These are phyloP conservation scores for Andrena flavipes DNA, from an alignment of 2,888 invertebrate genomes.

Conservation along the genomic window DNA sequence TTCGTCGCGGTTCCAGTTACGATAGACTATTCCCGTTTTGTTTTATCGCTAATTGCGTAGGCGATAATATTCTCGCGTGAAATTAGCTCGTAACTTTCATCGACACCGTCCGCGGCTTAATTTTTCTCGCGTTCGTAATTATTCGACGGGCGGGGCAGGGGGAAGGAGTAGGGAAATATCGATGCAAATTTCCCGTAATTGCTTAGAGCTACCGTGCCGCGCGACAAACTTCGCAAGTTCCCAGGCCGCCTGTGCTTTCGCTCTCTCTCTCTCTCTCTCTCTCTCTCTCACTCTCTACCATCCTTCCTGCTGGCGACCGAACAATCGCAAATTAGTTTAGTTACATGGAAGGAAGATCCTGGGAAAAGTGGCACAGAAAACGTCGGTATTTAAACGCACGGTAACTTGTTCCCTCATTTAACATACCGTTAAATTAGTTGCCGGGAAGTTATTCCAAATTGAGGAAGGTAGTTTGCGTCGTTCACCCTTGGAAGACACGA, in stretches of 20 bases:
- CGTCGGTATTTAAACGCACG: neutral
- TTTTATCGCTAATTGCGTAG: neutral
- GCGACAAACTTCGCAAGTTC: slow-evolving; percentile 48
- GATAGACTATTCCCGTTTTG: neutral
- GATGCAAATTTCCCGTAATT: slow-evolving; percentile 58
- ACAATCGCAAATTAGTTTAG: slow-evolving; percentile 60
- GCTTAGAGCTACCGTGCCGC: slow-evolving; percentile 35
- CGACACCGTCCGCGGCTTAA: slow-evolving; percentile 21
- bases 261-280: neutral
- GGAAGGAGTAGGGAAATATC: slow-evolving; percentile 37
- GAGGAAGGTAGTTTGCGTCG: neutral
- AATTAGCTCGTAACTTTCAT: slow-evolving; percentile 26
- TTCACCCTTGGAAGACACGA: neutral
- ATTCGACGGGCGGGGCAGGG: slow-evolving; percentile 8
- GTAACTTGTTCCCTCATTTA: slow-evolving; percentile 18
- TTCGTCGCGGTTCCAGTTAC: neutral
- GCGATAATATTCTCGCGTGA: slow-evolving; percentile 8
- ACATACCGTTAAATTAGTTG: slow-evolving; percentile 11
- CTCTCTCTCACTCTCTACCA: neutral
- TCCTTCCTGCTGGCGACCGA: neutral
- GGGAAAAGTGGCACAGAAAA: slow-evolving; percentile 23
- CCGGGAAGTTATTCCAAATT: slow-evolving; percentile 10
- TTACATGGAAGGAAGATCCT: slow-evolving; percentile 34
- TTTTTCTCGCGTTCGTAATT: slow-evolving; percentile 47
- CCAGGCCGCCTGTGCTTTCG: neutral